Percentiles rank a stretch among this genome's conserved stretches.
These are phyloP conservation scores for Lypha dubia DNA, from an alignment of 2,888 invertebrate genomes.

Conservation along the genomic window DNA sequence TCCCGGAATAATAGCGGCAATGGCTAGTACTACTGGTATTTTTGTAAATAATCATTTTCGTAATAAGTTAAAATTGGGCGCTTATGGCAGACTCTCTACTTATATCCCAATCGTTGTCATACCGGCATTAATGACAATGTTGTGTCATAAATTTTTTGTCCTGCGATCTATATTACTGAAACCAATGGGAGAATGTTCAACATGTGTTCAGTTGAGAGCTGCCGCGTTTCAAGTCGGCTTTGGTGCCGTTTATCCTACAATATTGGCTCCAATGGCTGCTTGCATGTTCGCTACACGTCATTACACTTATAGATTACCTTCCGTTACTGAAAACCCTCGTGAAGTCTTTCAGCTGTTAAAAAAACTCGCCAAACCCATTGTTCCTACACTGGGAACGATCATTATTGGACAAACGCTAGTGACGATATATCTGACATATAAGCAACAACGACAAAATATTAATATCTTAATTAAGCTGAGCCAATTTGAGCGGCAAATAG, in stretches of 20 bases:
- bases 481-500: constrained; percentile 77
- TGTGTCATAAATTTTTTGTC: constrained; percentile 86
- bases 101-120: constrained; percentile 86
- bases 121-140: constrained; percentile 85
- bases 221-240: constrained; percentile 84
- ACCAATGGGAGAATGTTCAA: constrained; percentile 85
- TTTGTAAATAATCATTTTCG: constrained; percentile 87
- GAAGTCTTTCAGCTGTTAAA: constrained; percentile 85
- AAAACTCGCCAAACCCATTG: constrained; percentile 85
- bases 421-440: constrained; percentile 86
- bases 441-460: constrained; percentile 84
- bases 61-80: constrained; percentile 85
- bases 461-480: constrained; percentile 77
- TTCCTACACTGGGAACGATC: constrained; percentile 84
- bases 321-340: constrained; percentile 85
- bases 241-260: constrained; percentile 86
- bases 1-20: constrained; percentile 84
- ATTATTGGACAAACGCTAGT: constrained; percentile 84
- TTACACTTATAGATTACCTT: constrained; percentile 87
- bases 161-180: constrained; percentile 85
- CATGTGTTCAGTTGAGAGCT: constrained; percentile 87
- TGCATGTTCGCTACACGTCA: constrained; percentile 87
- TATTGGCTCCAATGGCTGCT: constrained; percentile 86
- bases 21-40: constrained; percentile 85
- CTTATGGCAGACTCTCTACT: constrained; percentile 86